Conservation (phyloP, 1,140 invertebrate genomes). For the Acromyrmex heyeri region DNA sequence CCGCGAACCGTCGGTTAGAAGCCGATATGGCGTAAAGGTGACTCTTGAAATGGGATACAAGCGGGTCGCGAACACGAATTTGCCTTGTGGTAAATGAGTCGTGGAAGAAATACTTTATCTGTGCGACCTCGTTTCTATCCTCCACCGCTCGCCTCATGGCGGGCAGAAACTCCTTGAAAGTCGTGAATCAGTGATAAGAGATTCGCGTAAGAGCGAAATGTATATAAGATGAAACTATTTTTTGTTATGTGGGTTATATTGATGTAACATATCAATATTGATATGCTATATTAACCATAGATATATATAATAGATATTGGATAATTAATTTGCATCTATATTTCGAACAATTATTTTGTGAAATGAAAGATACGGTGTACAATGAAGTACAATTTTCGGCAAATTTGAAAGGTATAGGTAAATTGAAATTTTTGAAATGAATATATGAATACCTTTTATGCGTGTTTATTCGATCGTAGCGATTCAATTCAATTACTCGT, state of each 20-base stretch:
- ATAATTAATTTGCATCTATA: neutral
- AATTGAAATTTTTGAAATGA: constrained; percentile 35
- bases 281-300: neutral
- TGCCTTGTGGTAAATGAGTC: constrained; percentile 69
- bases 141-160: neutral
- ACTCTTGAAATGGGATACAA: constrained; percentile 25
- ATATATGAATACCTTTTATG: constrained; percentile 25
- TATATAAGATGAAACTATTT: neutral
- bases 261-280: neutral
- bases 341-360: constrained; percentile 23
- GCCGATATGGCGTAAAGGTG: constrained; percentile 35
- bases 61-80: constrained; percentile 62
- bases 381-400: neutral
- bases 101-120: constrained; percentile 56
- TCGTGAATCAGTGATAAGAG: constrained; percentile 14
- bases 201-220: neutral
- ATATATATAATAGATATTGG: neutral
- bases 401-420: neutral
- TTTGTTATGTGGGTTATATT: neutral
- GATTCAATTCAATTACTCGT: constrained; percentile 30
- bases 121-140: constrained; percentile 37
- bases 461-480: constrained; percentile 16
- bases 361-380: constrained; percentile 3
- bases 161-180: constrained; percentile 17
- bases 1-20: constrained; percentile 53